Base-by-base conservation (phyloP, 2,113 vertebrate genomes). In the Calyptommatus sinebrachiatus region DNA sequence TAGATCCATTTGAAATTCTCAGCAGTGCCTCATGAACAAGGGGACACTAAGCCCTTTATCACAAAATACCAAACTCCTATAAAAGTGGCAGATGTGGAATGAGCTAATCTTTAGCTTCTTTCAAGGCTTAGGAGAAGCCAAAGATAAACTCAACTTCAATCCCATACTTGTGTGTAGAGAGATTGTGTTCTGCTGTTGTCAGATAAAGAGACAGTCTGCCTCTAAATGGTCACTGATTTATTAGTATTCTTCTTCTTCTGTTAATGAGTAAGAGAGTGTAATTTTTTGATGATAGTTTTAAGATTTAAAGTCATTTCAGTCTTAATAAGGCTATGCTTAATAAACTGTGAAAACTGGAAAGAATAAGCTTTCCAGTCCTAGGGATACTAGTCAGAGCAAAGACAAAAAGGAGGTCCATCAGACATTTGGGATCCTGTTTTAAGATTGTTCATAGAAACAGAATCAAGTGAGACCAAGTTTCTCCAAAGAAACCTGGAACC, bases 101-200 rank as follows among this genome's bases (percentile, higher is more conserved):
- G 24, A 8, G 50, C 50, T 78, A 60, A 78, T 78, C 76, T 69
- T 78, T 53, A 78, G 76, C 76, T 61, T 21, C 53, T 78, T 78
- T 70, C 66, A 78, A 70, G 50, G 66, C 66, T 78, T 78, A 60
- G 66, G 46, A 70, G 50, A 70, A 70, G 66, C 66, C 60, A 50
- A 61, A 70, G 76, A 60, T 78, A 69, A 78, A 29, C 48, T 48
- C 50, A 53, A 28, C 22, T 24, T 78, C 76, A 70, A 18, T 24
- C 76, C 24, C 31, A 60, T 18, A 57, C 29, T 57, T 14, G 62
- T 35, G 31, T 24, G 16, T 28, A 41, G 35, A 41, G 35, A 26
- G 24, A 66, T 41, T 16, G 31, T 21, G 48, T 61, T 60, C 48
- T 69, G 21, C 11, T 16, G 29, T 57, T 12, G 46, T 53, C 65